phyloP scores from a whole-genome alignment of 2,797 vertebrate species.

The Aeoliscus strigatus region DNA sequence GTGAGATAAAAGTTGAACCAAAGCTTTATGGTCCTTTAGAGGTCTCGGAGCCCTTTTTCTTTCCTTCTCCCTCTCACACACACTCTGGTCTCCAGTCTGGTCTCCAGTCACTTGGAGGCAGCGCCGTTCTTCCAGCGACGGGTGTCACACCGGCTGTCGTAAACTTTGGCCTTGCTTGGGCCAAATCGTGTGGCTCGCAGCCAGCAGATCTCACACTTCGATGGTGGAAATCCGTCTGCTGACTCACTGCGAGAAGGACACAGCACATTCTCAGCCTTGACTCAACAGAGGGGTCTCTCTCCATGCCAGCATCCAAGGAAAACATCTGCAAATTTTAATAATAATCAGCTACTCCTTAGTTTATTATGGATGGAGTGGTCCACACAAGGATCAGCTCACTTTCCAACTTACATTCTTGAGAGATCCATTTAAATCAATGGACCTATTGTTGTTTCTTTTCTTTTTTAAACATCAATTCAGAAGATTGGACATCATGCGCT shows the following conservation, averaged over 20 bases:
- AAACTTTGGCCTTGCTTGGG: slow-evolving; percentile 31
- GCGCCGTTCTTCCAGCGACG: slow-evolving; percentile 39
- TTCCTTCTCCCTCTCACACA: slow-evolving; percentile 5
- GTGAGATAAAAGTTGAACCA: not conserved
- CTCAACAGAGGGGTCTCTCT: slow-evolving; percentile 15
- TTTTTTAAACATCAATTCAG: no score
- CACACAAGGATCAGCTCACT: slow-evolving; percentile 13
- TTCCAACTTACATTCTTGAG: no score
- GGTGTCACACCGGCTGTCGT: slow-evolving; percentile 22
- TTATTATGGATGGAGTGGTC: slow-evolving; percentile 6
- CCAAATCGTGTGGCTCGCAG: slow-evolving; percentile 21
- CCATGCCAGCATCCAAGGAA: slow-evolving; percentile 36
- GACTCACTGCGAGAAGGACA: slow-evolving; percentile 50
- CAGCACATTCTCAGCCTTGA: slow-evolving; percentile 29
- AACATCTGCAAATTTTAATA: slow-evolving; percentile 38
- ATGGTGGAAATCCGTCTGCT: slow-evolving; percentile 39
- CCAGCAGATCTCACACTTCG: slow-evolving; percentile 47
- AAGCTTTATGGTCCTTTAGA: slow-evolving; percentile 8
- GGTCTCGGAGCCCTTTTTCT: not conserved
- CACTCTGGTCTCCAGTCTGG: not conserved
- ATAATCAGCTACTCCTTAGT: slow-evolving; percentile 30
- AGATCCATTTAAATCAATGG: no score
- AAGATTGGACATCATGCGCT: no score
- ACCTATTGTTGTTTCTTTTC: slow-evolving; percentile 15
- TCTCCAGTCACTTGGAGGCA: slow-evolving; percentile 43